Evolutionary conservation across 2,113 vertebrate genomes (phyloP), one percentile per base, ranked within the genome.

Genomic region (Trematocara zebra): DNA sequence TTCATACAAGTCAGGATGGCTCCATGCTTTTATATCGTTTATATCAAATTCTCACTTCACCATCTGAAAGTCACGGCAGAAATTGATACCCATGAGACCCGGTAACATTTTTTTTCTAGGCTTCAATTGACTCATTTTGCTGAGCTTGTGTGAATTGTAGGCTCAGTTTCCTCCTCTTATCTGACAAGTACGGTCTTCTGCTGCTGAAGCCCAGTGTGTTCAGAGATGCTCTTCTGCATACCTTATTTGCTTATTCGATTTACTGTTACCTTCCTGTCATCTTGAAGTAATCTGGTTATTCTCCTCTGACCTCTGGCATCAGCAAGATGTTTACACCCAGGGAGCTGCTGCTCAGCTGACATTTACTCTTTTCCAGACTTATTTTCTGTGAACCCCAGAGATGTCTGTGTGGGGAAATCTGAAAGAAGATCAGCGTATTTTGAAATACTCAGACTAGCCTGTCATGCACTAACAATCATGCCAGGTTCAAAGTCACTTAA

Each of bases 171-270:
- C 23, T 28, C 20, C 47, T 74, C 67, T 74, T 47, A 47, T 44
- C 8, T 28, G 23, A 74, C 23, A 49, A 28, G 4, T 49, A 47
- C 6, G 69, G 11, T 28, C 42, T 44, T 47, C 67, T 74, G 14
- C 40, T 47, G 67, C 67, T 28, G 23, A 1, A 47, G 5, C 14
- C 23, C 67, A 47, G 3, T 74, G 40, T 47, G n/a, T 28, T 72
- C 37, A 72, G 37, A 26, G 67, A 72, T 44, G 67, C 37, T 72
- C 67, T 10, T 74, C 69, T 74, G 69, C 35, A 69, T 42, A 69
- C 23, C 20, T 47, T 74, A 44, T 44, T 47, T 74, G 40, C 40
- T 72, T 72, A 47, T 11, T 72, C 1, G 2, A 0, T 23, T 74
- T 74, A 74, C 40, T 2, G 64, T 69, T 69, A 14, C 64, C 64